These are phyloP conservation scores for Lepidothrix coronata DNA, from an alignment of 2,113 vertebrate species.

Conservation along the genomic window DNA sequence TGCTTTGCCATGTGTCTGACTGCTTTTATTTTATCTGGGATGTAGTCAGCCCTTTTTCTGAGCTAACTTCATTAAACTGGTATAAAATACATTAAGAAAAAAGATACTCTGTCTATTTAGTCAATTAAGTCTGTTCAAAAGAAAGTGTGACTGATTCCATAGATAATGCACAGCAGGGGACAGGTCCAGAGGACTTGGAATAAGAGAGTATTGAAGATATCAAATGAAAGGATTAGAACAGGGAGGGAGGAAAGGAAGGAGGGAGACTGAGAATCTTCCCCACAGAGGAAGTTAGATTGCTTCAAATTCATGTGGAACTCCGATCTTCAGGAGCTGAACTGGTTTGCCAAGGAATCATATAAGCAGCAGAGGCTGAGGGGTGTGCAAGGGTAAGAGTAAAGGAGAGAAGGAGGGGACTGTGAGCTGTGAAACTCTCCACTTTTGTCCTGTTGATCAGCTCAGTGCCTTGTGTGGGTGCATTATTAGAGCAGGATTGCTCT, in stretches of 20 bases:
- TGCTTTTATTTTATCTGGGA: not conserved
- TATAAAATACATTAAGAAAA: not conserved
- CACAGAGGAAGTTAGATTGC: not conserved
- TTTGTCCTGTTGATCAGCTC: not conserved
- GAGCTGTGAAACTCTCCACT: not conserved
- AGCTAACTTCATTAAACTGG: not conserved
- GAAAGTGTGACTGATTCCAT: not conserved
- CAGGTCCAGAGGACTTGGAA: not conserved
- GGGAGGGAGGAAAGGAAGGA: not conserved
- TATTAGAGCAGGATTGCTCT: not conserved
- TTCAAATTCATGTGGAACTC: not conserved
- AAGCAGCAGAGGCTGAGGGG: not conserved
- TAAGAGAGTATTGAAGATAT: not conserved
- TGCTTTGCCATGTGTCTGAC: not conserved
- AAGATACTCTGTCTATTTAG: not conserved
- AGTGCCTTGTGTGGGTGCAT: not conserved
- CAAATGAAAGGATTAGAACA: conserved; percentile 1
- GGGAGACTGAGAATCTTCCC: not conserved
- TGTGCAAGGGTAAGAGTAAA: not conserved
- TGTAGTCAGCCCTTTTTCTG: not conserved
- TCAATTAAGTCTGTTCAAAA: not conserved
- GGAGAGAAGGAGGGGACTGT: not conserved
- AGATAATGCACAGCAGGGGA: not conserved
- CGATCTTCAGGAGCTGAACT: not conserved
- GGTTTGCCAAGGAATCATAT: not conserved